Base-by-base conservation (phyloP, 2,113 vertebrate species). In the Eptesicus fuscus region DNA sequence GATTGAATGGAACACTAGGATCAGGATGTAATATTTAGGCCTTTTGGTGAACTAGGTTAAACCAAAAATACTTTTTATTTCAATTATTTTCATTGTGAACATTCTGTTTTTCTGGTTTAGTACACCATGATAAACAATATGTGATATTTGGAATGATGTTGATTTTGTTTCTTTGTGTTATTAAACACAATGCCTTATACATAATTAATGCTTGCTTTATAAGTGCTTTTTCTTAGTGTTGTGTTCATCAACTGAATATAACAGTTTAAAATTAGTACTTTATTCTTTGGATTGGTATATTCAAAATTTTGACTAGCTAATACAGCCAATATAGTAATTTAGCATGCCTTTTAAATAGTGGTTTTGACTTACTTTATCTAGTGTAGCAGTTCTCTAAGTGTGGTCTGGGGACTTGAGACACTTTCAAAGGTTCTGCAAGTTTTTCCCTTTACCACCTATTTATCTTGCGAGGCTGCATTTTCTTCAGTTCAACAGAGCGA, bases 31-130 rank as follows among this genome's bases (percentile, higher is more conserved):
- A 25, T 80, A 83, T 91, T 76, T 85, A 92, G 37, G 42, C 13
- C 42, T 92, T 89, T 85, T 76, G n/a, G 59, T 42, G 40, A 80
- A 74, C 13, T 79, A 35, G 53, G 56, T 94, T 89, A 94, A 79
- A 63, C 44, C 9, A 92, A 84, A 91, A 59, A 18, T 37, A 25
- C 63, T 53, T 88, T 88, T 74, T 35, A 77, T 88, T 88, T 84
- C 30, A 79, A 5, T 91, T 40, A 70, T 85, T 86, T 96, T 84
- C 42, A 49, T 78, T 92, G 40, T 22, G 83, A 83, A 71, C 18
- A 28, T 65, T 28, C 9, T 83, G 42, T 44, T 84, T 84, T 94
- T 88, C 63, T 92, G 25, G 37, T 73, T 84, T 88, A 56, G 28
- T 67, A 37, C 1, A 61, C 37, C 23, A 76, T 67, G 56, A 90